Evolutionary conservation across 2,113 vertebrate species (phyloP).

Genomic region (Thinocorus orbignyianus): DNA sequence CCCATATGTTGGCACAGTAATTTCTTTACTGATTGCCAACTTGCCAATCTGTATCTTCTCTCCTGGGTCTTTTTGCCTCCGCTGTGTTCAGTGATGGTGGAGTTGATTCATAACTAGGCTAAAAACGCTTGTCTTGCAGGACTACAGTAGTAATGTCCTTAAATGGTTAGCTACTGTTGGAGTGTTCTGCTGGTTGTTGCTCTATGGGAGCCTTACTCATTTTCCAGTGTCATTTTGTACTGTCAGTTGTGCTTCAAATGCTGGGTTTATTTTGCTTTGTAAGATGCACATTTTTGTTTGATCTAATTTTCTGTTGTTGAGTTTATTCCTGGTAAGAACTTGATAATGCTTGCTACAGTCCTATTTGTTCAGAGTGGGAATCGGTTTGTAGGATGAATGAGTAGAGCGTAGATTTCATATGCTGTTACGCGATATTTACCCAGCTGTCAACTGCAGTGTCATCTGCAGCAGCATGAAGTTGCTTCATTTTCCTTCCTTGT

Average conservation of each 20-base stretch:
- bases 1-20: not conserved
- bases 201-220: not conserved
- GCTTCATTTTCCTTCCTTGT: not conserved
- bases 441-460: not conserved
- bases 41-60: not conserved
- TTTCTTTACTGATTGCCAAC: not conserved
- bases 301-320: not conserved
- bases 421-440: not conserved
- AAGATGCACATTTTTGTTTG: not conserved
- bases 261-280: not conserved
- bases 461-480: not conserved
- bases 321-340: not conserved
- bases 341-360: not conserved
- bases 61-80: not conserved
- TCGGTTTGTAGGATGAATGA: not conserved
- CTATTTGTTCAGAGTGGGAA: not conserved
- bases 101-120: not conserved
- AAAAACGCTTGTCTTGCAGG: not conserved
- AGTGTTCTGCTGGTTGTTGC: not conserved
- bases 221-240: not conserved
- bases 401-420: not conserved
- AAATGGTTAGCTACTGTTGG: accelerated
- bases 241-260: not conserved
- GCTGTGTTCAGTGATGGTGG: not conserved
- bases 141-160: not conserved